phyloP scores from a whole-genome alignment of 1,140 invertebrate genomes.

The Oreohelix idahoensis region DNA sequence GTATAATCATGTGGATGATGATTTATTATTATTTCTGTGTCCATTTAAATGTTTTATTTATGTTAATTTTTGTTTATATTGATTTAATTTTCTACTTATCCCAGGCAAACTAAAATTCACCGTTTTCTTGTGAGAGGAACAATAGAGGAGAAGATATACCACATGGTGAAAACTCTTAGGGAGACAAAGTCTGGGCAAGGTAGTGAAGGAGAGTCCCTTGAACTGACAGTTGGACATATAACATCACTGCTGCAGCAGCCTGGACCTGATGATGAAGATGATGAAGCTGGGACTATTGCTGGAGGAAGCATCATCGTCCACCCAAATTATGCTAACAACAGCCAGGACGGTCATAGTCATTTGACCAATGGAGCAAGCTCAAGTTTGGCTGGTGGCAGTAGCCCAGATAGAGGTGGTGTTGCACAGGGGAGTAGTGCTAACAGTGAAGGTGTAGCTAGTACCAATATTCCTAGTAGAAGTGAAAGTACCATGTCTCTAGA shows the following conservation, averaged over 20 bases:
- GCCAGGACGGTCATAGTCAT: background rate
- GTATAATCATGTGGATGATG: no score
- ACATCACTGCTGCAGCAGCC: conserved; percentile 62
- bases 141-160: conserved; percentile 81
- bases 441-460: background rate
- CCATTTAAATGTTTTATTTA: no score
- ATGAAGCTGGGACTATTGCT: background rate
- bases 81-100: conserved; percentile 38
- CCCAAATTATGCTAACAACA: background rate
- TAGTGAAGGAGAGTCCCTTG: conserved; percentile 56
- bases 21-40: no score
- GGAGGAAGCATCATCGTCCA: background rate
- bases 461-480: no score
- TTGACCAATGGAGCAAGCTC: background rate
- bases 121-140: conserved; percentile 81
- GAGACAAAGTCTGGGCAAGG: conserved; percentile 48
- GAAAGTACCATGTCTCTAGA: background rate
- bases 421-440: background rate
- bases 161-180: conserved; percentile 61
- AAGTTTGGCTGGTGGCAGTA: background rate
- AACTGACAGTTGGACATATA: conserved; percentile 65
- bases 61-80: no score
- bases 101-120: conserved; percentile 78
- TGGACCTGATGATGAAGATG: conserved; percentile 46
- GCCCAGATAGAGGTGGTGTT: background rate